Base-by-base conservation (phyloP, 92 coral and sea anemone genomes). In the Plumapathes pennacea region DNA sequence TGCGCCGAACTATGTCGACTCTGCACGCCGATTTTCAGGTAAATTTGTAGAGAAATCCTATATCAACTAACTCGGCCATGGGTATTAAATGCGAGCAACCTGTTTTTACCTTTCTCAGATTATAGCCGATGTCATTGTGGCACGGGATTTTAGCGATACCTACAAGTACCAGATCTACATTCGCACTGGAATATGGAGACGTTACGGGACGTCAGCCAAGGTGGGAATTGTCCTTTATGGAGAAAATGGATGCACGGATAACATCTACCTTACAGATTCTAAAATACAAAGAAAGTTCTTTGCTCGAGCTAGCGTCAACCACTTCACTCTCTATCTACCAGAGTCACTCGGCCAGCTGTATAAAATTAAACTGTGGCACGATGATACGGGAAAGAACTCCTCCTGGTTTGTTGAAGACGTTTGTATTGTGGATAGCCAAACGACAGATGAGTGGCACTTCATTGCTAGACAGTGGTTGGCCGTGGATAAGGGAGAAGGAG, bases 171-270 rank as follows among this genome's bases (percentile, higher is more conserved):
- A 76, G 12, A 64, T 86, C 18, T 69, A 81, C 4, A 58, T 86
- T 18, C 88, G 81, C 24, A 86, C 95, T 4, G 95, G 92, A 21
- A 69, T 73, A 72, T 85, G 92, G 92, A 67, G 60, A 48, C 83
- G 87, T 15, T 80, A 60, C 26, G 95, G 95, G 3, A 86, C 95
- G 2, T 74, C 95, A 4, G 84, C 95, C 1, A 70, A 67, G 9
- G 88, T 86, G 10, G 95, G 89, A 19, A 68, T 86, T 20, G 47
- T 47, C 25, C 64, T 86, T 10, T 63, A 45, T 15, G 95, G 95
- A 27, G 84, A 86, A 23, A 72, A 86, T 30, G 95, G 85, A 39
- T 40, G 46, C 29, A 62, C 89, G 10, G 73, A 69, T 25, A 52
- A 64, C 10, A 80, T 85, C 13, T 34, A 47, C 25, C 32, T 85